phyloP scores from a whole-genome alignment of 1,140 invertebrate genomes.

The Chelonus insularis region DNA sequence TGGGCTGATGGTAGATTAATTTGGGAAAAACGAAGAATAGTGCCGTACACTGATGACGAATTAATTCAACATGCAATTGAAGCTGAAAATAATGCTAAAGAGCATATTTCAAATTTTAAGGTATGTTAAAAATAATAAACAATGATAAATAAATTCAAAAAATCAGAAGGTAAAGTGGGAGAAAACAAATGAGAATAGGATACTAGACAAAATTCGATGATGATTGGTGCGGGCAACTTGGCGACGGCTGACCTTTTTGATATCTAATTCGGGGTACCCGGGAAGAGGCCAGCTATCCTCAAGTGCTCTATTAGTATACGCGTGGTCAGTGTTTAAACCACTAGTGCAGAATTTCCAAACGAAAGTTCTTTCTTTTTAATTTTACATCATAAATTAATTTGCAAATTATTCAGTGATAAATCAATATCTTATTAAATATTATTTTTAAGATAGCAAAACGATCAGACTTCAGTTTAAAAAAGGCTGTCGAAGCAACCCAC shows the following conservation, averaged over 20 bases:
- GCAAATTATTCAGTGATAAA: too few species aligned
- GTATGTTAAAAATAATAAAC: slow-evolving; percentile 34
- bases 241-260: slow-evolving; percentile 54
- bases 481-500: slow-evolving; percentile 68
- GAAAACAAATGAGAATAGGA: slow-evolving; percentile 16
- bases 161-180: slow-evolving; percentile 6
- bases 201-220: slow-evolving; percentile 30
- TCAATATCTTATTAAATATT: slow-evolving; percentile 3
- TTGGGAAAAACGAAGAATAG: slow-evolving; percentile 59
- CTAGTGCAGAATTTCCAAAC: not conserved
- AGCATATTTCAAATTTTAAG: slow-evolving; percentile 64
- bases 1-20: slow-evolving; percentile 70
- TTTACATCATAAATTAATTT: too few species aligned
- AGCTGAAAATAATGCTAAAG: slow-evolving; percentile 68
- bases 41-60: slow-evolving; percentile 67
- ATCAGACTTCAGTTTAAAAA: slow-evolving; percentile 68
- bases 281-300: slow-evolving; percentile 38
- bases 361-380: too few species aligned
- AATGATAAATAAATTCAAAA: not conserved
- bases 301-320: slow-evolving; percentile 24
- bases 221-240: slow-evolving; percentile 38
- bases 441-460: slow-evolving; percentile 64
- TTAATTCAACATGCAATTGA: slow-evolving; percentile 66
- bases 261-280: slow-evolving; percentile 51
- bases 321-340: slow-evolving; percentile 1